Evolutionary conservation across 2,113 vertebrate species (phyloP), one percentile per base, ranked within the genome.

Genomic region (Brachypteracias leptosomus): DNA sequence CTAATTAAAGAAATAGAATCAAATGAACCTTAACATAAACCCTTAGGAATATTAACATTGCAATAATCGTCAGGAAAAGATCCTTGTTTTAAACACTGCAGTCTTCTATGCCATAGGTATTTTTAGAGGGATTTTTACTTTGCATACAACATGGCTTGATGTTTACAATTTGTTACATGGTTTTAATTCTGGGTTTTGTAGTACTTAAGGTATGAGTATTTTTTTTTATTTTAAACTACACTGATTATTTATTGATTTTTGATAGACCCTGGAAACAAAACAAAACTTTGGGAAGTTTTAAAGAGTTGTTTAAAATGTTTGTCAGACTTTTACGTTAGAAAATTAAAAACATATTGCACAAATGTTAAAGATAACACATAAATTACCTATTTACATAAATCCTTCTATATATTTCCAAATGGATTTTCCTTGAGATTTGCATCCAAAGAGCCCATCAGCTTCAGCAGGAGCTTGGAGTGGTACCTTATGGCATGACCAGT

Each of bases 11-110:
- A 91, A 89, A 85, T n/a, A 72, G 38, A 82, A 71, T 44, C 11
- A 80, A 92, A 92, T 78, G 8, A 95, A 81, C 51, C 59, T 67
- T 89, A 81, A 78, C 72, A 84, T 80, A 88, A 94, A 74, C 11
- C 12, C 16, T 55, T 74, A 61, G 40, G 55, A 90, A 72, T 67
- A 90, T 54, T 66, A 55, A 11, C 24, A 24, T 77, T 74, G 17
- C 36, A 90, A 74, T 90, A 58, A 22, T 4, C 79, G 38, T 42
- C 75, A 88, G 67, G 62, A 90, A 90, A 83, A 51, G 21, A 28
- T 59, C 36, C 15, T 49, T 76, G 11, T 54, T 91, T 90, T 72
- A 94, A 95, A 83, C 22, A 74, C 42, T 77, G 36, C 10, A 70
- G 46, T 70, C 46, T 90, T 70, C 42, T 70, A 17, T 73, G 75